phyloP scores from a whole-genome alignment of 2,888 invertebrate species.

The Ernsta delagoae region DNA sequence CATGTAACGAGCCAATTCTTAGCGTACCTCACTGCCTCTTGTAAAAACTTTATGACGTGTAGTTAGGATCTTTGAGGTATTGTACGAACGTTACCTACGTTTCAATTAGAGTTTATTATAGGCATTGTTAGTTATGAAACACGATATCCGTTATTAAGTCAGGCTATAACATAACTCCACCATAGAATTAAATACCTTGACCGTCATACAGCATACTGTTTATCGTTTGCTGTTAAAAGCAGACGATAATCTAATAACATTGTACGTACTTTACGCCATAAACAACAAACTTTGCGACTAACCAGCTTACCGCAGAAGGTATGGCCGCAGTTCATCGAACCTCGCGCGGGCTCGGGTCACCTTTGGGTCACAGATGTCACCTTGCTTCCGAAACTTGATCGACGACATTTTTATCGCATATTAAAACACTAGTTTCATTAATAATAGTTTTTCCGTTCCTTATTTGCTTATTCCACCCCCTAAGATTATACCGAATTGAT shows the following conservation, averaged over 20 bases:
- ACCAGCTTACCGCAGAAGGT: constrained; percentile 35
- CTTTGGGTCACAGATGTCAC: constrained; percentile 78
- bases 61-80: constrained; percentile 14
- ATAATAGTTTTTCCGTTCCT: constrained; percentile 54
- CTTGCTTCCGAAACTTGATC: constrained; percentile 79
- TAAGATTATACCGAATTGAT: neutral
- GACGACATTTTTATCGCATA: constrained; percentile 68
- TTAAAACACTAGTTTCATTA: constrained; percentile 64
- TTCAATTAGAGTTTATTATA: constrained; percentile 9
- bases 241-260: constrained; percentile 6
- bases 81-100: neutral
- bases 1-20: constrained; percentile 28
- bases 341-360: constrained; percentile 67
- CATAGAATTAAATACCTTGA: neutral
- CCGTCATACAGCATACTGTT: neutral
- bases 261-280: constrained; percentile 13
- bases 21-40: constrained; percentile 11
- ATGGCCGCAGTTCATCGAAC: constrained; percentile 66
- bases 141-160: neutral
- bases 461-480: constrained; percentile 18
- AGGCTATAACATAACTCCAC: neutral
- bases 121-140: neutral
- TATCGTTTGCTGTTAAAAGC: neutral
- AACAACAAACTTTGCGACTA: constrained; percentile 27
- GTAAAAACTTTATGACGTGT: constrained; percentile 22